Evolutionary conservation across 1,140 invertebrate genomes (phyloP), one percentile per base, ranked within the genome.

Genomic region (Triops longicaudatus): DNA sequence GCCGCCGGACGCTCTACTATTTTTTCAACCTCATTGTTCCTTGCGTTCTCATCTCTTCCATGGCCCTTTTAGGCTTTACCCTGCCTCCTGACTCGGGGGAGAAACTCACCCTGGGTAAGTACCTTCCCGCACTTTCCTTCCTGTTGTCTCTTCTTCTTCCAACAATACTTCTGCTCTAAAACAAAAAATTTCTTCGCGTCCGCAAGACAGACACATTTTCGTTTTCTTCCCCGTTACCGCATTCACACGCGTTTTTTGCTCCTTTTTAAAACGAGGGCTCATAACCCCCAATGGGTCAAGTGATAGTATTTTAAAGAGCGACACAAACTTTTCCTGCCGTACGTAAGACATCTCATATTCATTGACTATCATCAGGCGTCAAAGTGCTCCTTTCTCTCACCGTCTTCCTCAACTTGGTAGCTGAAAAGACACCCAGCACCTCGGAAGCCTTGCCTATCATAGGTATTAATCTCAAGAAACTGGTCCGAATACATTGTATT

Each of bases 1-100:
- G 97, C 81, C 88, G 98, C 84, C 88, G 97, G 82, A 99, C 96
- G 28, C 89, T 99, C 78, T 99, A 99, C 87, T 99, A 99, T 88
- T 98, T 98, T 86, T 98, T 99, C 90, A 99, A 99, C 88, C 89
- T 99, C 82, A 98, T 99, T 84, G 96, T 99, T 81, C 98, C 98
- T 77, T 99, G 97, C 86, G 95, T 99, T 78, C 90, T 99, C 82
- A 97, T 99, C 83, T 97, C 96, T 77, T 97, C 96, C 77, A 97
- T 99, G 94, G 97, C 97, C 74, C 89, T 99, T 78, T 87, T 99
- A 81, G 97, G 97, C 43, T 99, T 99, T 87, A 97, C 96, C 73
- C 87, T 99, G 81, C 97, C 98, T 76, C 96, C 97, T 41, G 97
- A 98, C 83, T 98, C 97, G 71, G 97, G 98, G 81, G 98, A 99